phyloP scores from a whole-genome alignment of 2,888 invertebrate genomes.

The Melitaea athalia region DNA sequence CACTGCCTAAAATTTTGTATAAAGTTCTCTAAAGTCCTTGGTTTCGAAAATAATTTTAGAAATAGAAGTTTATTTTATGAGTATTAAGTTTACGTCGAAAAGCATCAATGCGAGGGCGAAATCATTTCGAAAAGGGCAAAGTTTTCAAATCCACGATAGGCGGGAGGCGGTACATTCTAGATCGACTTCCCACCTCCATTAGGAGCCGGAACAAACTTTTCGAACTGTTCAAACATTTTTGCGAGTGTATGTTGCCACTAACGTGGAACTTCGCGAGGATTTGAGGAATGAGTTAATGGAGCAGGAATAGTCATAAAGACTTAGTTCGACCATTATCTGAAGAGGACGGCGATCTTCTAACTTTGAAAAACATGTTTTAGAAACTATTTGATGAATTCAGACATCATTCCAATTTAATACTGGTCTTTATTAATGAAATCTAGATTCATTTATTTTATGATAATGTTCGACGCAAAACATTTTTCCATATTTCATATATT shows the following conservation, averaged over 20 bases:
- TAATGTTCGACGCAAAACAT: too few species aligned
- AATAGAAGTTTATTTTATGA: slow-evolving; percentile 24
- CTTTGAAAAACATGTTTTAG: background rate
- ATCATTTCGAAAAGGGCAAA: slow-evolving; percentile 33
- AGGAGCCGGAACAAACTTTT: slow-evolving; percentile 48
- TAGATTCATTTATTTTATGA: too few species aligned
- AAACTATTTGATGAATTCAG: background rate
- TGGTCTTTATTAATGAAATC: too few species aligned
- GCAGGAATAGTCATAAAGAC: slow-evolving; percentile 2
- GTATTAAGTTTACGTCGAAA: slow-evolving; percentile 27
- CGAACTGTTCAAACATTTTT: slow-evolving; percentile 47
- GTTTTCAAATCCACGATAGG: slow-evolving; percentile 22
- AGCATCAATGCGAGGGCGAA: slow-evolving; percentile 25
- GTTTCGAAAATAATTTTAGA: slow-evolving; percentile 18
- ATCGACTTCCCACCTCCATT: slow-evolving; percentile 40
- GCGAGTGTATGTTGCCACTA: slow-evolving; percentile 27
- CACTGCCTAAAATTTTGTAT: background rate
- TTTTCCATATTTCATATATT: too few species aligned
- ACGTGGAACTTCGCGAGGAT: slow-evolving; percentile 22
- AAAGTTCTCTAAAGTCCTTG: background rate
- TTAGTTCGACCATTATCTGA: background rate
- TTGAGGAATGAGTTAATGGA: slow-evolving; percentile 17
- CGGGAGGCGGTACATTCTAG: slow-evolving; percentile 13
- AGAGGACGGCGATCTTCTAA: background rate
- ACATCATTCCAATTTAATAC: too few species aligned